Percentiles rank a stretch among this genome's conserved stretches.
phyloP scores from a whole-genome alignment of 2,888 invertebrate genomes.

The Sceliomorpha sp. region DNA sequence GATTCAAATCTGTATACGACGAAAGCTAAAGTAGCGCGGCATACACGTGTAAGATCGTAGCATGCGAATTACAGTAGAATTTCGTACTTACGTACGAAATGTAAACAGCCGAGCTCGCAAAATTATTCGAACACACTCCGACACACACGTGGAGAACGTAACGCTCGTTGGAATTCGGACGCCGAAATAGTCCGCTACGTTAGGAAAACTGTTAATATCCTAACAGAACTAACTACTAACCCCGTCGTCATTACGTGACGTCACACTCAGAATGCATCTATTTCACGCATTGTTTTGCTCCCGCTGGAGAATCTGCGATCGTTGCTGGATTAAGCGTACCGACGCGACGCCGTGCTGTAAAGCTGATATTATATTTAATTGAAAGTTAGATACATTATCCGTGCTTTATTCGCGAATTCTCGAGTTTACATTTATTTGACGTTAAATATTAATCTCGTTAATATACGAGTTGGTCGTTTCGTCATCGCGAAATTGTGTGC shows the following conservation, averaged over 20 bases:
- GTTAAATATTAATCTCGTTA: slow-evolving; percentile 26
- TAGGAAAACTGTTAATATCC: slow-evolving; percentile 49
- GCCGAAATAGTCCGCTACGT: slow-evolving; percentile 34
- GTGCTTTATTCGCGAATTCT: slow-evolving; percentile 9
- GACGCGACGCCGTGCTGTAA: no score
- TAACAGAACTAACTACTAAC: slow-evolving; percentile 36
- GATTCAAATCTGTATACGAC: slow-evolving; percentile 30
- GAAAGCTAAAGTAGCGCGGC: slow-evolving; percentile 23
- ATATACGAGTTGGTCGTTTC: not conserved
- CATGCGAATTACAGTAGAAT: slow-evolving; percentile 39
- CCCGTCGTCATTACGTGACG: slow-evolving; percentile 32
- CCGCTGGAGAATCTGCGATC: slow-evolving; percentile 12
- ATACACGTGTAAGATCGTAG: slow-evolving; percentile 14
- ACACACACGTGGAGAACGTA: slow-evolving; percentile 26
- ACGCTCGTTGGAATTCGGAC: slow-evolving; percentile 35
- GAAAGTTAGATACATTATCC: slow-evolving; percentile 18
- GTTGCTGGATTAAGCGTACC: slow-evolving; percentile 21
- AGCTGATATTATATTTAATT: slow-evolving; percentile 42
- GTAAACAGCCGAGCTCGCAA: slow-evolving; percentile 38
- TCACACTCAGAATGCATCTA: slow-evolving; percentile 34
- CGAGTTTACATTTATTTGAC: slow-evolving; percentile 23
- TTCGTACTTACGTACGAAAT: slow-evolving; percentile 43
- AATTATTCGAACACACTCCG: slow-evolving; percentile 38
- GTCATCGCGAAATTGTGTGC: not conserved
- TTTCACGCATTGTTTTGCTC: slow-evolving; percentile 26